These are phyloP conservation scores for Epinotia ramella DNA, from an alignment of 2,888 invertebrate species.

Conservation along the genomic window DNA sequence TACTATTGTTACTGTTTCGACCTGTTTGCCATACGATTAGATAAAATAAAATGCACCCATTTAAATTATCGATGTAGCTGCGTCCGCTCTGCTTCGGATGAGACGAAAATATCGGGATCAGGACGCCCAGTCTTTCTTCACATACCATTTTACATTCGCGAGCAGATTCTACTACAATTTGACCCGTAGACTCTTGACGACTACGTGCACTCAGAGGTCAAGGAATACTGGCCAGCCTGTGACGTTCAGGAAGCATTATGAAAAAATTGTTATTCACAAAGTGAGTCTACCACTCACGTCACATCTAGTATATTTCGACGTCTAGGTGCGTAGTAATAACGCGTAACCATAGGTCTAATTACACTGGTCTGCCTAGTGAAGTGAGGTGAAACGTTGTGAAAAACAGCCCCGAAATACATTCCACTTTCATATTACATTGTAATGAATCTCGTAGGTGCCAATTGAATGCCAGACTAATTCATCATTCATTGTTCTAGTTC, in stretches of 20 bases:
- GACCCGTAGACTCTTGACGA: not conserved
- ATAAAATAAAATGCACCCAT: not conserved
- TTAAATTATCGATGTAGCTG: not conserved
- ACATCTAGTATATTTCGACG: no score
- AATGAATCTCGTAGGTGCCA: not conserved
- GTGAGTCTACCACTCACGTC: no score
- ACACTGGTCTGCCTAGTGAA: no score
- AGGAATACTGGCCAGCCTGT: not conserved
- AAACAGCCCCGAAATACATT: not conserved
- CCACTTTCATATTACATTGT: not conserved
- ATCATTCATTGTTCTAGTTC: no score
- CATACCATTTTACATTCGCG: not conserved
- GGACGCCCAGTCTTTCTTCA: not conserved
- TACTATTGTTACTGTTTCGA: no score
- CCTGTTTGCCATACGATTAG: no score
- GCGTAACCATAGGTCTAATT: no score
- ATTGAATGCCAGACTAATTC: no score
- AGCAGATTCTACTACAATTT: not conserved
- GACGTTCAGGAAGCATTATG: not conserved
- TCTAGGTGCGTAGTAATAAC: no score
- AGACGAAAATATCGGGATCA: not conserved
- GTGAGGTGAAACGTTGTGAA: not conserved
- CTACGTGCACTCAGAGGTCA: not conserved
- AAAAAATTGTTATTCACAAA: not conserved
- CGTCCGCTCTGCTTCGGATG: not conserved